Evolutionary conservation across 2,888 invertebrate genomes (phyloP), one percentile per base, ranked within the genome.

Genomic region (Melipona bicolor): DNA sequence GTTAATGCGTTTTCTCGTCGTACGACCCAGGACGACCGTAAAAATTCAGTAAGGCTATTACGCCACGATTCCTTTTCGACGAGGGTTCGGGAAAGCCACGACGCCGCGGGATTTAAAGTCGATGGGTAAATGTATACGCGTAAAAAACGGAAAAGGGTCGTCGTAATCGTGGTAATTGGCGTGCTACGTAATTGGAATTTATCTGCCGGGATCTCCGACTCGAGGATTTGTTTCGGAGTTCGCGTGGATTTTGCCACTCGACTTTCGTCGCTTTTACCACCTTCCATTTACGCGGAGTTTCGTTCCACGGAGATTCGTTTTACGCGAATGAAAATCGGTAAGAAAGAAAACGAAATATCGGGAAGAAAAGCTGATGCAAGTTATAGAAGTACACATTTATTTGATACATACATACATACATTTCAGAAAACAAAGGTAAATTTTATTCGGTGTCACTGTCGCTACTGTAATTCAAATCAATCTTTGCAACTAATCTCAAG

Each of bases 131-230:
- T 24, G 43, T 43, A 43, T 43, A 43, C 9, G 43, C 36, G 9
- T 9, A 2, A 43, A 43, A 27, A 5, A 17, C 0, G 15, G 15
- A 4, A 2, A 61, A 27, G 27, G 32, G 17, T 4, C 61, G 61
- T 17, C 17, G 27, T n/a, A 61, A 61, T 61, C 19, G 24, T 27
- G 4, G 62, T 32, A 86, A 76, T 79, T 68, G 79, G 9, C 64
- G 59, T 83, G 79, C 36, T 67, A 36, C 67, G 65, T 88, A 87
- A 88, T 79, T 83, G 89, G 78, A 78, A 87, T 89, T 89, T 85
- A 88, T 87, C 65, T 5, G 56, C n/a, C n/a, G 81, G 50, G n/a
- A 65, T 79, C 61, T 65, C 56, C 13, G 56, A 13, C 13, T n/a
- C n/a, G 13, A 5, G 15, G n/a, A 13, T 56, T n/a, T 4, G 56